These are phyloP conservation scores for Lagopus leucura DNA, from an alignment of 2,113 vertebrate genomes.

Conservation along the genomic window DNA sequence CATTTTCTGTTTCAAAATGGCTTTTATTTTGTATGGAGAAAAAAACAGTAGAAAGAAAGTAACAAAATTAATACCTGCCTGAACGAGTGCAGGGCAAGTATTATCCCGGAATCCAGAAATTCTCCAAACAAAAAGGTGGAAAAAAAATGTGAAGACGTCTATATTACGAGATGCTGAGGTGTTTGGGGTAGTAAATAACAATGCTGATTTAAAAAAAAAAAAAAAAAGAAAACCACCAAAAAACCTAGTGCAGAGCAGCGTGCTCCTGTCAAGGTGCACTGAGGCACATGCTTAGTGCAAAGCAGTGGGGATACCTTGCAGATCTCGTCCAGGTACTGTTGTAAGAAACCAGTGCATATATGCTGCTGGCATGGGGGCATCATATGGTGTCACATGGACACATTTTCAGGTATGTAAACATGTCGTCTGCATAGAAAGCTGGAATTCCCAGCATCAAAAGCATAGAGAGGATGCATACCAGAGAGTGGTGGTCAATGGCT, in stretches of 20 bases:
- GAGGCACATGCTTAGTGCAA: background rate
- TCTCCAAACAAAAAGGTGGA: background rate
- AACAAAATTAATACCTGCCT: slow-evolving; percentile 36
- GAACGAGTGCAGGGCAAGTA: background rate
- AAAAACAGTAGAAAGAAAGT: slow-evolving; percentile 40
- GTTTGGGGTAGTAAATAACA: background rate
- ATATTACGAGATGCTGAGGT: background rate
- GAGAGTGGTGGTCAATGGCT: background rate
- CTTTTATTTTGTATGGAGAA: slow-evolving; percentile 54
- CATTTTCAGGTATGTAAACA: background rate
- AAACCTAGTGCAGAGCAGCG: background rate
- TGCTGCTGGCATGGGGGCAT: background rate
- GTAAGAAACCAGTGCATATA: background rate
- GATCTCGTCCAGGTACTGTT: background rate
- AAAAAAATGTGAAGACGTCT: background rate
- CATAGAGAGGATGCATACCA: background rate
- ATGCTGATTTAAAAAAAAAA: background rate
- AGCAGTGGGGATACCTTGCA: background rate
- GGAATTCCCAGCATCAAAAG: background rate
- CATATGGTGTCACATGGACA: background rate
- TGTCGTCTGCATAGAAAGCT: background rate
- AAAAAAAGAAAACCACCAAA: background rate
- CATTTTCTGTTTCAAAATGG: background rate
- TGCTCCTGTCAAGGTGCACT: background rate
- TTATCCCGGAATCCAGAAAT: background rate